Evolutionary conservation across 2,888 invertebrate species (phyloP), one percentile per base, ranked within the genome.

Genomic region (Zootermopsis nevadensis): DNA sequence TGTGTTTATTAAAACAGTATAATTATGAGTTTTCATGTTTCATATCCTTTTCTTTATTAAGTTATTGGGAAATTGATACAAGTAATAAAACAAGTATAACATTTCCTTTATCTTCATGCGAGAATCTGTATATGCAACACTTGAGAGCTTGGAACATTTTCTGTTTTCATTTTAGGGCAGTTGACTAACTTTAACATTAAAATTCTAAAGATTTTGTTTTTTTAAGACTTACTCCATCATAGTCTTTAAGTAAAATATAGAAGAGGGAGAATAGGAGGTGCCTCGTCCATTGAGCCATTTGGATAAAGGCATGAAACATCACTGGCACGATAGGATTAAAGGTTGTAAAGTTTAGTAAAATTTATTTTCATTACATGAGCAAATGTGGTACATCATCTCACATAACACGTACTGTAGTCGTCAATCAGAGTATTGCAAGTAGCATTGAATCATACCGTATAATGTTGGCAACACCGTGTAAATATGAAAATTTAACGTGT

Each of bases 331-430:
- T 12, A 48, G 8, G 10, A 48, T 48, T 15, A 48, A 12, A 48
- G 48, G 15, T 48, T 12, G 48, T 48, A 60, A 60, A 60, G 24
- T n/a, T 60, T n/a, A 60, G 8, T 24, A n/a, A 31, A 15, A 67
- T 67, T n/a, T 67, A n/a, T 67, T 15, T 27, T 31, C 27, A 31
- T 27, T 67, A 72, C 72, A 35, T 72, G 72, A 72, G 72, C 72
- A 72, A 72, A 72, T 72, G 31, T 72, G 72, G 72, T 72, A 72
- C 19, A 72, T 35, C 31, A 24, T n/a, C 33, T 72, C 35, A 72
- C 22, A 24, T 15, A 55, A 24, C n/a, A 55, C 55, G 22, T 55
- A 55, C 22, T 24, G n/a, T n/a, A 55, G 15, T 24, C 7, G 55
- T 55, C 7, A n/a, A 55, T n/a, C 55, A 55, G 24, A 55, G 7